These are phyloP conservation scores for Oxytorus armatus DNA, from an alignment of 2,888 invertebrate genomes.

Conservation along the genomic window DNA sequence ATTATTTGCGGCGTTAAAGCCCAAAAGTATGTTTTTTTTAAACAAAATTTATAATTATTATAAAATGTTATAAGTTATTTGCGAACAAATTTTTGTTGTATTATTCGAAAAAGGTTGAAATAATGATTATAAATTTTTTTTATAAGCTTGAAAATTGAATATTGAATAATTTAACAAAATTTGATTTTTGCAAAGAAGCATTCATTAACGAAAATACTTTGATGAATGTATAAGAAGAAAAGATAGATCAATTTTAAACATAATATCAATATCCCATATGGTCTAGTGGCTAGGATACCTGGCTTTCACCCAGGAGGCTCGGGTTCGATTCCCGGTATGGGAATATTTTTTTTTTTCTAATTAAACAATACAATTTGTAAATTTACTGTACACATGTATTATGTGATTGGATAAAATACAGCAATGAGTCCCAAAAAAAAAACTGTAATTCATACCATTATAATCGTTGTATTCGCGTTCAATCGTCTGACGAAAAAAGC, in stretches of 20 bases:
- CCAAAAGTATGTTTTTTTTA: too few relatives aligned
- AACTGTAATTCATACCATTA: conserved; percentile 43
- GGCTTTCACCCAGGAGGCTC: conserved; percentile 88
- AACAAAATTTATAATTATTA: too few relatives aligned
- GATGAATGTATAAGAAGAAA: not conserved
- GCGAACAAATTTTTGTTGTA: too few relatives aligned
- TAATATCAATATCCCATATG: conserved; percentile 79
- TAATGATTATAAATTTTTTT: too few relatives aligned
- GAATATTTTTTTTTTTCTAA: conserved; percentile 81
- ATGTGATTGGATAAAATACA: too few relatives aligned
- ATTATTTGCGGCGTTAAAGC: too few relatives aligned
- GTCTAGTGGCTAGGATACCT: conserved; percentile 88
- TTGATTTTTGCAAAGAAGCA: not conserved
- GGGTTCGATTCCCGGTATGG: conserved; percentile 88
- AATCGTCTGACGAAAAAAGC: conserved; percentile 76
- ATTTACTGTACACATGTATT: too few relatives aligned
- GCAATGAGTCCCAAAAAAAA: not conserved
- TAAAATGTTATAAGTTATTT: too few relatives aligned
- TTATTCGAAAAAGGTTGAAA: too few relatives aligned
- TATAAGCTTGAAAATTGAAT: too few relatives aligned
- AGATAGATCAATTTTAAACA: not conserved
- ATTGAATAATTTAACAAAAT: too few relatives aligned
- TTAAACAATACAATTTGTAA: not conserved
- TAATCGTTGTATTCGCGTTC: conserved; percentile 52
- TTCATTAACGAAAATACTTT: not conserved